Evolutionary conservation across 1,140 invertebrate species (phyloP), one percentile per base, ranked within the genome.

Genomic region (Lethocerus indicus): DNA sequence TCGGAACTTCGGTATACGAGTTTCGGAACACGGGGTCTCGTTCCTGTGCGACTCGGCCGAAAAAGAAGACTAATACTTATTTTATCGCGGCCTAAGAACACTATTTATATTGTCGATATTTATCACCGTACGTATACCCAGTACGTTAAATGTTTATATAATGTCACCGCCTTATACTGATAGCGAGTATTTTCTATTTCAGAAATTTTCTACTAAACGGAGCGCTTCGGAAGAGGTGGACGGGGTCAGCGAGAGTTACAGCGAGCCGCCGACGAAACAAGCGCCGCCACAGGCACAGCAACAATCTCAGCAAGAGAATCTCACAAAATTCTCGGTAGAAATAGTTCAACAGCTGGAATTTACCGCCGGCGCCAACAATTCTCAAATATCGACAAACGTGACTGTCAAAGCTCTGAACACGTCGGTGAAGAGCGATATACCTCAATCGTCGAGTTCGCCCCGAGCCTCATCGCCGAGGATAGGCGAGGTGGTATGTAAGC

Each of bases 321-420:
- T 83, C 48, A 83, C 79, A 36, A 86, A 86, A 60, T 86, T 90
- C 64, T 86, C 84, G 0, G 86, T 91, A 16, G 85, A 91, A 66
- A 91, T 91, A 48, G 86, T 87, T 0, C 87, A 91, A 59, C 85
- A 91, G 61, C 61, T 87, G 13, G 84, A 87, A 57, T 90, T 90
- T 59, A 87, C 83, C 23, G 83, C 81, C 21, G 84, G 81, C 5
- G 79, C 79, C 32, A 76, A 81, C 24, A 81, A 82, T 61, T 85
- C 88, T 58, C 86, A 87, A 61, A 89, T 89, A 45, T 87, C 85
- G 25, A 89, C 87, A 37, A 90, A 89, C 67, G 86, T 91, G n/a
- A 89, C 86, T 6, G 86, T 91, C 28, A 90, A 88, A 61, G 82
- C 87, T 1, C 69, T 87, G 47, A 87, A 87, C 59, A 78, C 83